Conservation (phyloP, 2,888 invertebrate species). For the Drosophila prostipennis region DNA sequence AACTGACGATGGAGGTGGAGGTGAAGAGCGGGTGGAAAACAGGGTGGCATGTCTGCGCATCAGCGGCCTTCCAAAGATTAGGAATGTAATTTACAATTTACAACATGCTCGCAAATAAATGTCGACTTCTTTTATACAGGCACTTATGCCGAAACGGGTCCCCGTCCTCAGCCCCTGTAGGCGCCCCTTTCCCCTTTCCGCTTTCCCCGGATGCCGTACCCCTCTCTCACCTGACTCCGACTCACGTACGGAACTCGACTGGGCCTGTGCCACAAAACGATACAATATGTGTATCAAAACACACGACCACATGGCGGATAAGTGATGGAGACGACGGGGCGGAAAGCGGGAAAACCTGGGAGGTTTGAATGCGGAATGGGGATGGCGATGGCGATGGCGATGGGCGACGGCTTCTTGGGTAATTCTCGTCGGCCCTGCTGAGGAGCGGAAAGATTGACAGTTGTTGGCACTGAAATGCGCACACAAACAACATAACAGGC, state of each 20-base stretch:
- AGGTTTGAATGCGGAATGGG: neutral
- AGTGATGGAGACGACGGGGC: neutral
- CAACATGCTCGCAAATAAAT: constrained; percentile 79
- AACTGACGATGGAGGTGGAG: constrained; percentile 1
- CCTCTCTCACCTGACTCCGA: constrained; percentile 15
- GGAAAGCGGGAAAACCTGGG: neutral
- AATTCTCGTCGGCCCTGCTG: constrained; percentile 30
- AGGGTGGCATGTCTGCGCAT: constrained; percentile 30
- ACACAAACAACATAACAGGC: constrained; percentile 63
- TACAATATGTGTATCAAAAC: constrained; percentile 77
- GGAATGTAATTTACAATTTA: constrained; percentile 79
- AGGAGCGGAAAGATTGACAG: constrained; percentile 68
- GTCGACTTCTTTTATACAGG: constrained; percentile 76
- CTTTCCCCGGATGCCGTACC: neutral
- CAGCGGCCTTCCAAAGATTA: constrained; percentile 67
- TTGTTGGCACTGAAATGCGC: constrained; percentile 75
- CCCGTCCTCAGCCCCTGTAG: constrained; percentile 2
- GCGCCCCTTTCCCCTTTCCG: neutral
- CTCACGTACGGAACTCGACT: constrained; percentile 24
- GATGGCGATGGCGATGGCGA: neutral
- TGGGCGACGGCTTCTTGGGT: constrained; percentile 18
- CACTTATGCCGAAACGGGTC: constrained; percentile 59
- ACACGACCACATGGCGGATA: constrained; percentile 56
- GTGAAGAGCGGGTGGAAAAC: neutral
- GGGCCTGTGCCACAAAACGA: constrained; percentile 65